These are phyloP conservation scores for Sylvia atricapilla DNA, from an alignment of 2,113 vertebrate species.

Conservation along the genomic window DNA sequence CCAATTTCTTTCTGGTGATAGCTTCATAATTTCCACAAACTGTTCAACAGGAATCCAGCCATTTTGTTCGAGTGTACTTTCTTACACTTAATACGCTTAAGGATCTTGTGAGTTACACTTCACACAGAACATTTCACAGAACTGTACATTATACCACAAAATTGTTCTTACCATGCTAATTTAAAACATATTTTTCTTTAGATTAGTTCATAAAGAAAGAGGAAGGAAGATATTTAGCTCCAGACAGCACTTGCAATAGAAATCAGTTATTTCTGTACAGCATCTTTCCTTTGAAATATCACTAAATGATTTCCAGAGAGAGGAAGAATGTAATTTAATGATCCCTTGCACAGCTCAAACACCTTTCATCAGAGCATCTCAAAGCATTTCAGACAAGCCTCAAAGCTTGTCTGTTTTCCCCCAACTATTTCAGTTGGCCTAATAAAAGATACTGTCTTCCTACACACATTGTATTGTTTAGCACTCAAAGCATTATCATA, in stretches of 20 bases:
- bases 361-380: slow-evolving; percentile 64
- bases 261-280: slow-evolving; percentile 51
- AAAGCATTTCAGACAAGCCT: slow-evolving; percentile 56
- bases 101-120: not conserved
- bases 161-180: slow-evolving; percentile 46
- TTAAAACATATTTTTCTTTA: slow-evolving; percentile 56
- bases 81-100: not conserved
- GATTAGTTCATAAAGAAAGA: slow-evolving; percentile 46
- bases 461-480: slow-evolving; percentile 62
- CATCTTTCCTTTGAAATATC: slow-evolving; percentile 57
- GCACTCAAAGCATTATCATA: slow-evolving; percentile 54
- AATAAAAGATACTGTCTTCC: slow-evolving; percentile 58
- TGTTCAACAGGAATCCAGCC: not conserved
- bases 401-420: slow-evolving; percentile 58
- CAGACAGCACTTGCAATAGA: slow-evolving; percentile 51
- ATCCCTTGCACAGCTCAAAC: slow-evolving; percentile 53
- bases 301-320: slow-evolving; percentile 62
- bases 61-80: not conserved
- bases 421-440: slow-evolving; percentile 46
- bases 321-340: slow-evolving; percentile 64
- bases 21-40: not conserved
- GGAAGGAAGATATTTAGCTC: slow-evolving; percentile 57
- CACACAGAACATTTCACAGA: not conserved
- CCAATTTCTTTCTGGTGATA: not conserved
- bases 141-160: not conserved